Evolutionary conservation across 1,140 invertebrate species (phyloP).

Genomic region (Drosophila takahashii): DNA sequence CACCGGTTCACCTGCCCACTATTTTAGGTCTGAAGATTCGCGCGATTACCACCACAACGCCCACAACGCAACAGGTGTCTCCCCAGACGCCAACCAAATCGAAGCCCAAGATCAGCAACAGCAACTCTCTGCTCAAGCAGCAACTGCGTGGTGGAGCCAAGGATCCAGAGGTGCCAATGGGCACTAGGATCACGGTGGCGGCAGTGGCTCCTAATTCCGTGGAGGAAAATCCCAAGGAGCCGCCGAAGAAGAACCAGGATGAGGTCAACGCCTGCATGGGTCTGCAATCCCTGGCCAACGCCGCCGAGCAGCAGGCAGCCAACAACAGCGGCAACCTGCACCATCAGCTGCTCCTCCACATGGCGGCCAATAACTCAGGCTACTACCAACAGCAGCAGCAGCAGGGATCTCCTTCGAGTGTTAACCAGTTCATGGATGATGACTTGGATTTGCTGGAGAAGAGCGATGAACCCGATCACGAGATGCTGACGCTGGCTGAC

Average conservation of each 20-base stretch:
- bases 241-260: slow-evolving; percentile 26
- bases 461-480: slow-evolving; percentile 68
- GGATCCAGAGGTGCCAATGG: slow-evolving; percentile 55
- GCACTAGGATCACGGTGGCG: slow-evolving; percentile 22
- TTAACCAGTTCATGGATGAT: slow-evolving; percentile 53
- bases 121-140: slow-evolving; percentile 82
- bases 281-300: slow-evolving; percentile 73
- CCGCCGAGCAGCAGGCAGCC: slow-evolving; percentile 67
- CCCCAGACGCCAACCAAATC: slow-evolving; percentile 19
- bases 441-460: slow-evolving; percentile 71
- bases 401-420: slow-evolving; percentile 48
- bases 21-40: slow-evolving; percentile 75
- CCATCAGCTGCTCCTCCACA: slow-evolving; percentile 74
- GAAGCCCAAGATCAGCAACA: slow-evolving; percentile 42
- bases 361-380: slow-evolving; percentile 70
- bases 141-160: slow-evolving; percentile 83
- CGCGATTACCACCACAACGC: slow-evolving; percentile 49
- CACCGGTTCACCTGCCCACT: slow-evolving; percentile 75
- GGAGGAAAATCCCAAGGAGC: slow-evolving; percentile 42
- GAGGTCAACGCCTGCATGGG: slow-evolving; percentile 46
- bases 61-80: slow-evolving; percentile 9
- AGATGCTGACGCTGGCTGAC: slow-evolving; percentile 65
- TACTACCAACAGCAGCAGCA: slow-evolving; percentile 60
- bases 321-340: slow-evolving; percentile 47
- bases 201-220: slow-evolving; percentile 25